These are phyloP conservation scores for Passer domesticus DNA, from an alignment of 2,113 vertebrate species.

Conservation along the genomic window DNA sequence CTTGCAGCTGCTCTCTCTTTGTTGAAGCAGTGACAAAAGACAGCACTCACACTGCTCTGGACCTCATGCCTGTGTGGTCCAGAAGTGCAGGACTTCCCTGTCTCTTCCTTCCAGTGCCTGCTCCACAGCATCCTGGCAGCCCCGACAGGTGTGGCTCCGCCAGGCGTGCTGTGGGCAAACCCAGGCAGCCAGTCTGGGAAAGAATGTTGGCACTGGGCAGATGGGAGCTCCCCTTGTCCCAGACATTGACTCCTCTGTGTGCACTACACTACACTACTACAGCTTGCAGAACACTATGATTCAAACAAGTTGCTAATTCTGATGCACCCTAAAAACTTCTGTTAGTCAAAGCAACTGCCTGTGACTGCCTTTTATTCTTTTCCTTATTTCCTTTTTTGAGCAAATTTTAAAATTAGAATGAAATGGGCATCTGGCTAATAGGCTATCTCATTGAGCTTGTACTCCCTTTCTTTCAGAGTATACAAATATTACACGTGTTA, in stretches of 20 bases:
- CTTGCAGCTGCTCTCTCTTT: rapidly evolving
- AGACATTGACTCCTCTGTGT: not conserved
- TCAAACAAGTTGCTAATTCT: not conserved
- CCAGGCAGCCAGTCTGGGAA: rapidly evolving
- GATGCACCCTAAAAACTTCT: not conserved
- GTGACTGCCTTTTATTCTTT: not conserved
- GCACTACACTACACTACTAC: not conserved
- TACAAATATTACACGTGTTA: not conserved
- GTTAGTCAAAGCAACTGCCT: not conserved
- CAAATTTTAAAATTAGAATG: not conserved
- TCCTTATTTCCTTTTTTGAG: no score
- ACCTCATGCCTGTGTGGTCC: not conserved
- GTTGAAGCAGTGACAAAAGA: not conserved
- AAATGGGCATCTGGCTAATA: not conserved
- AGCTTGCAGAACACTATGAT: not conserved
- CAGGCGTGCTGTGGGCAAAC: rapidly evolving
- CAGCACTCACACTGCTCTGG: not conserved
- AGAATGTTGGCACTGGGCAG: not conserved
- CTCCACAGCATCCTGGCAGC: not conserved
- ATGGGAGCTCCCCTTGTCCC: rapidly evolving
- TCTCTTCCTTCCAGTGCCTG: rapidly evolving
- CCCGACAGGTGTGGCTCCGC: rapidly evolving
- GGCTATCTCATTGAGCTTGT: not conserved
- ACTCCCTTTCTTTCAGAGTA: not conserved
- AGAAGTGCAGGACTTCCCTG: rapidly evolving